Base-by-base conservation (phyloP, 2,797 vertebrate species). In the Clamator glandarius region DNA sequence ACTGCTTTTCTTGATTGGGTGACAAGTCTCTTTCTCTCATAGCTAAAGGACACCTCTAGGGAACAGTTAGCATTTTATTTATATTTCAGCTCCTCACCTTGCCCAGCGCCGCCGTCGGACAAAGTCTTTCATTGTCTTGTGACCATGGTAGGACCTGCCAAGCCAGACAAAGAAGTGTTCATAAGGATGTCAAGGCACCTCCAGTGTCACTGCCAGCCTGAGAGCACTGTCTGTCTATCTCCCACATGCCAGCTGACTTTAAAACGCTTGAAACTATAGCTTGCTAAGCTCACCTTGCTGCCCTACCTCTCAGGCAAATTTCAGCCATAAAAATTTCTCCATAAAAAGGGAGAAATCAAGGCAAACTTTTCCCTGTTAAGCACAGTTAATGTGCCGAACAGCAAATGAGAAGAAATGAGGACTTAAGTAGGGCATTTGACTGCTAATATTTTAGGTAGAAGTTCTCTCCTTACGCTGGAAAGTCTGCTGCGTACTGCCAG, bases 81-180 rank as follows among this genome's bases (percentile, higher is more conserved):
- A 1, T 7, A 28, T 36, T 23, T 68, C 31, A 24, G 28, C 4
- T 55, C 54, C 84, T 97, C 98, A 99, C 99, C 99, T 99, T 95
- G 98, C 98, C 99, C 99, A 99, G 88, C 99, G 98, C 95, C 99
- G 98, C 93, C 99, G 98, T 86, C 99, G 98, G n/a, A 99, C 99
- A 95, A 99, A 99, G 97, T 99, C 99, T 97, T 99, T 99, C 96
- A 99, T 98, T 42, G 99, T 99, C 98, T 99, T 99, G 97, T 99
- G 97, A 44, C 99, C 98, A 1, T 99, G 99, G 97, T 99, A 99
- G 11, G 98, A 99, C 96, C 99, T 99, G 97, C 44, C 90, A 83
- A 93, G 92, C 78, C 51, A 94, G 63, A 82, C 44, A 51, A 83
- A 59, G 3, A 44, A 17, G 23, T 29, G 66, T 66, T 80, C 20